Conservation (phyloP, 2,888 invertebrate genomes). For the Isoperla grammatica region DNA sequence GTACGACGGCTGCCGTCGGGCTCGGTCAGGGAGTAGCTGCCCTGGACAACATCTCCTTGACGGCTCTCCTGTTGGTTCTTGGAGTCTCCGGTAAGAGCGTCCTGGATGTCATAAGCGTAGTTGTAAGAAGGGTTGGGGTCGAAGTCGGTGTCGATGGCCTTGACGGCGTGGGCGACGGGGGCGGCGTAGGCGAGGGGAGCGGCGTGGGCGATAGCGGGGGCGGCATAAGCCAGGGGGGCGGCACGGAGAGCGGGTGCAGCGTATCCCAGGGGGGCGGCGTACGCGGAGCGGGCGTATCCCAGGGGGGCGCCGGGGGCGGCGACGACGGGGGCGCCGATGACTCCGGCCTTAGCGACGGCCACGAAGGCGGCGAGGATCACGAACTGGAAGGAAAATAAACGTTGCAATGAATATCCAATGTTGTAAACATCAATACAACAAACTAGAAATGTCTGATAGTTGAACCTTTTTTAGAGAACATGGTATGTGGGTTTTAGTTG, state of each 20-base stretch:
- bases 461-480: too few relatives aligned
- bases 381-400: conserved; percentile 28
- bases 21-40: conserved; percentile 16
- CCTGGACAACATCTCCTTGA: conserved; percentile 20
- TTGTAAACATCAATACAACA: not conserved
- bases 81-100: conserved; percentile 21
- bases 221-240: conserved; percentile 15
- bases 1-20: conserved; percentile 20
- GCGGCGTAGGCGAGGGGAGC: conserved; percentile 1
- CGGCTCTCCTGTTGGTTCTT: conserved; percentile 20
- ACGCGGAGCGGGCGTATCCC: conserved; percentile 13
- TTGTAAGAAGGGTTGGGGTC: conserved; percentile 17
- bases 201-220: conserved; percentile 8
- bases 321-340: conserved; percentile 18
- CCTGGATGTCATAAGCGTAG: conserved; percentile 15
- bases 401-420: not conserved
- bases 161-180: not conserved
- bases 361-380: conserved; percentile 34
- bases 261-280: conserved; percentile 11
- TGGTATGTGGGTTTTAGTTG: too few relatives aligned
- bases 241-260: conserved; percentile 14
- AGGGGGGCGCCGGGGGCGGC: conserved; percentile 5
- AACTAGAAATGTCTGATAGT: too few relatives aligned
- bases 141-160: conserved; percentile 11
- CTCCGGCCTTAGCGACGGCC: conserved; percentile 34